These are phyloP conservation scores for Cyprinodon diabolis DNA, from an alignment of 2,797 vertebrate genomes.

Conservation along the genomic window DNA sequence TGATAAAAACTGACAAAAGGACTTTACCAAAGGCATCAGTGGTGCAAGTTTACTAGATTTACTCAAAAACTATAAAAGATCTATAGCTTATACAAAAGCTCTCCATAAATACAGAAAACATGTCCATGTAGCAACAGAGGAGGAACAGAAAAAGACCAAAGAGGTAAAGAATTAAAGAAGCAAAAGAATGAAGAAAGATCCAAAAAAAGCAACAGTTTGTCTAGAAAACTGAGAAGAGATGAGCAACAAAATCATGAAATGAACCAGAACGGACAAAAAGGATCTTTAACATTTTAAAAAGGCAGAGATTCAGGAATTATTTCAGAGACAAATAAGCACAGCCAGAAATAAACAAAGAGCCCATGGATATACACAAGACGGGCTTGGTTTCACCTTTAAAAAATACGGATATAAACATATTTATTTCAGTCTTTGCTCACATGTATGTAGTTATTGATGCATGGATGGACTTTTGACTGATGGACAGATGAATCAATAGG, in stretches of 20 bases:
- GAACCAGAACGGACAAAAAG: not conserved
- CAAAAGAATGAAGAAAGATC: not conserved
- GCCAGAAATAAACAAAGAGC: not conserved
- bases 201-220: not conserved
- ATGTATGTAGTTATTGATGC: too few species aligned
- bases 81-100: not conserved
- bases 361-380: not conserved
- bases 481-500: too few species aligned
- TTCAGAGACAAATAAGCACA: slow-evolving; percentile 4
- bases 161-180: not conserved
- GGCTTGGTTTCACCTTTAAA: not conserved
- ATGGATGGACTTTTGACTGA: too few species aligned
- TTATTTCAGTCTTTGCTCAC: not conserved
- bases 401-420: not conserved
- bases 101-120: not conserved
- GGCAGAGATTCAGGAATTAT: not conserved
- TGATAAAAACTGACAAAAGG: not conserved
- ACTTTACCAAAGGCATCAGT: not conserved
- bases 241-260: not conserved
- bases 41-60: not conserved
- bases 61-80: not conserved
- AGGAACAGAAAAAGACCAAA: not conserved
- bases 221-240: not conserved
- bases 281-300: not conserved
- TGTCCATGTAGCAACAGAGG: not conserved